Evolutionary conservation across 2,888 invertebrate species (phyloP).

Genomic region (Pogonocherus hispidulus): DNA sequence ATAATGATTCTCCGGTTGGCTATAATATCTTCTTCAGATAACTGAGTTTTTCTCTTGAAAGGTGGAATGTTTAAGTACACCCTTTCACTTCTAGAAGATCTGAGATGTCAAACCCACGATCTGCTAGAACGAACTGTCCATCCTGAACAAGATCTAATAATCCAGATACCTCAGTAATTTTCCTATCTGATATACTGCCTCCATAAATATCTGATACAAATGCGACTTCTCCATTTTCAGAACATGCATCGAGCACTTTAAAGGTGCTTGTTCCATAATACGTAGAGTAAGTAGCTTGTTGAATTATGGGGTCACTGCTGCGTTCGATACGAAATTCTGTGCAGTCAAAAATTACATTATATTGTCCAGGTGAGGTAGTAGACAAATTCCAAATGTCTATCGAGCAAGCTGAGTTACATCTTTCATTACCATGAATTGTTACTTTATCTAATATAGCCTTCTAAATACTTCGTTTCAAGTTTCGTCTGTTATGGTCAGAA

Average conservation of each 20-base stretch:
- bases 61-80: slow-evolving; percentile 33
- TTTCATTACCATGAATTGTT: no score
- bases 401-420: no score
- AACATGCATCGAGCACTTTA: slow-evolving; percentile 32
- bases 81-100: slow-evolving; percentile 26
- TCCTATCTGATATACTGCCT: slow-evolving; percentile 27
- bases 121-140: slow-evolving; percentile 21
- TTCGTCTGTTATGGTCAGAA: no score
- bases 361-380: not conserved
- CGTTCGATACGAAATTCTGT: slow-evolving; percentile 29
- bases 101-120: slow-evolving; percentile 30
- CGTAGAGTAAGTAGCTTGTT: slow-evolving; percentile 33
- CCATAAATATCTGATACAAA: slow-evolving; percentile 34
- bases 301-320: slow-evolving; percentile 23
- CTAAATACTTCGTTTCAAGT: no score
- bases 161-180: slow-evolving; percentile 26
- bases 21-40: not conserved
- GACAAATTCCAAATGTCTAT: no score
- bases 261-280: slow-evolving; percentile 36
- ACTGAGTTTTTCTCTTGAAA: slow-evolving; percentile 4
- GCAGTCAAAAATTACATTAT: slow-evolving; percentile 19
- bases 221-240: slow-evolving; percentile 9
- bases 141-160: slow-evolving; percentile 24
- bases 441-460: no score
- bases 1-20: no score